Evolutionary conservation across 37 sponge, comb jelly and placozoan species (phyloP), one percentile per base, ranked within the genome.

Genomic region (Aplysina aerophoba): DNA sequence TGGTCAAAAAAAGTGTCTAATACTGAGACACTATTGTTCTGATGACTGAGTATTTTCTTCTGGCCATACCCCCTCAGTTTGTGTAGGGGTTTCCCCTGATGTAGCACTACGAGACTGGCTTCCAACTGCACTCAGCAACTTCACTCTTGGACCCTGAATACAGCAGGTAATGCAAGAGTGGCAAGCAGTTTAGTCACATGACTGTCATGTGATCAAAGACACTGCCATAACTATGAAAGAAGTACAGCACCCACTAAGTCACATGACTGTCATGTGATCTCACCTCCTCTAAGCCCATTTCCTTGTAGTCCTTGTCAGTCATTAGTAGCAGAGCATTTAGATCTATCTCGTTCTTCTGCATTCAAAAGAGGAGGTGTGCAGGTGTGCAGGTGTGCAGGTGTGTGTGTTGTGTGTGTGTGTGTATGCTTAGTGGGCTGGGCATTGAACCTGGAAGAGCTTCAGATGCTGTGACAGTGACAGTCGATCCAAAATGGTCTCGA

Each of bases 341-440:
- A 66, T 96, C 96, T 58, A 96, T 96, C 53, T 96, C 96, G 87
- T 96, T 93, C 31, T 78, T 69, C 94, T 96, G 72, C 34, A 31
- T 33, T 27, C 25, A 22, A 62, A 5, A 62, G 63, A 62, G 63
- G 25, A 27, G 12, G 63, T 62, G 63, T 22, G 63, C 11, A 14
- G 2, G 63, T 22, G 63, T 22, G 25, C 63, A 11, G 4, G 25
- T 27, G 25, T 27, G 63, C 5, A 4, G 4, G 63, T 62, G 63
- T 22, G 63, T 62, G 63, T 27, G 63, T n/a, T 22, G 63, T 22
- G 25, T 62, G 63, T 22, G n/a, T 22, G 63, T 69, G 34, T 17
- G 37, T 22, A 6, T 39, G 44, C 1, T 25, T 56, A 4, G 3
- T 0, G 0, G 16, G 8, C 4, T 19, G 15, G 6, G 54, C 85